Conservation (phyloP, 2,888 invertebrate genomes). For the Meteorus cinctellus region DNA sequence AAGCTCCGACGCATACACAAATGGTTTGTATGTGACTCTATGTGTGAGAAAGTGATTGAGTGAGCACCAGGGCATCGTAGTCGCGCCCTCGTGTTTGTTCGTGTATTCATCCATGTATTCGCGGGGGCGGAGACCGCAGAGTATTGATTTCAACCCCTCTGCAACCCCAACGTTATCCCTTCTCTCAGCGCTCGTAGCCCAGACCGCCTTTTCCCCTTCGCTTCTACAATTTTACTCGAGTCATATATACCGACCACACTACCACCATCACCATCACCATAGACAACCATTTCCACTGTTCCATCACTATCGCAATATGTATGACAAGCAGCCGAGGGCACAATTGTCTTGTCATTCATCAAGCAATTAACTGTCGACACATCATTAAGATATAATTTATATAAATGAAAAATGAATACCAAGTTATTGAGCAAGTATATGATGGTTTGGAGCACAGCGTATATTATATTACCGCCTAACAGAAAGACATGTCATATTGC, state of each 20-base stretch:
- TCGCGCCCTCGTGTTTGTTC: constrained; percentile 60
- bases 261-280: constrained; percentile 14
- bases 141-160: constrained; percentile 70
- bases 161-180: constrained; percentile 56
- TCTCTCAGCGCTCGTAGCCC: constrained; percentile 48
- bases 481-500: neutral
- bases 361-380: neutral
- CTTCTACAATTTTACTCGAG: constrained; percentile 44
- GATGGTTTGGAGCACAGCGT: neutral
- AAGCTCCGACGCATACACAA: neutral
- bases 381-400: neutral
- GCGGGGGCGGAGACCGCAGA: constrained; percentile 71
- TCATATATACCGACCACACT: constrained; percentile 23
- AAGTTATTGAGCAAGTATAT: neutral
- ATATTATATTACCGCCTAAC: neutral
- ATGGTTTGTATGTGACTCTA: constrained; percentile 6
- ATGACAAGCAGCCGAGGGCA: neutral
- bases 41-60: constrained; percentile 35
- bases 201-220: constrained; percentile 50
- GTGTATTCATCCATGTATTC: constrained; percentile 66
- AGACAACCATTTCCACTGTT: constrained; percentile 28
- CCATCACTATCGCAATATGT: neutral
- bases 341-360: neutral
- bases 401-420: neutral
- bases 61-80: constrained; percentile 33